Evolutionary conservation across 2,797 vertebrate genomes (phyloP).

Genomic region (Taeniopygia guttata): DNA sequence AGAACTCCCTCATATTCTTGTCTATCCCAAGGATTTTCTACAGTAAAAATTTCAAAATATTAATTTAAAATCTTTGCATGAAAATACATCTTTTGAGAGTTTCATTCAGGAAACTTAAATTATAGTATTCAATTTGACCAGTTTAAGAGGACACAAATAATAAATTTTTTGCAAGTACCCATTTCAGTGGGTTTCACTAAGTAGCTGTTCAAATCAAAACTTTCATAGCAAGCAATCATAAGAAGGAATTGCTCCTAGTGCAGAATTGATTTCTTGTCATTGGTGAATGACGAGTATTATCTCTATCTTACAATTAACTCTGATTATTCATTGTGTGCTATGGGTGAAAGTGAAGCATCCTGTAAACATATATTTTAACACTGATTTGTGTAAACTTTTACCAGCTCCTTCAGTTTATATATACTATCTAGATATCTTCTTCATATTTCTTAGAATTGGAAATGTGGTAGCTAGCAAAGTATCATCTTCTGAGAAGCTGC

Average conservation of each 20-base stretch:
- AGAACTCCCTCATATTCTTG: not conserved
- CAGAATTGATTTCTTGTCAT: not conserved
- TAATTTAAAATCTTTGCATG: not conserved
- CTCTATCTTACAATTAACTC: not conserved
- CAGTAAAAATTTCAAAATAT: not conserved
- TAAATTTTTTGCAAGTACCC: not conserved
- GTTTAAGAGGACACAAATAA: not conserved
- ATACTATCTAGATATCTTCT: not conserved
- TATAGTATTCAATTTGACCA: not conserved
- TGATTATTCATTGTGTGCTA: not conserved
- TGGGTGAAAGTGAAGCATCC: rapidly evolving
- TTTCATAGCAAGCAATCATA: not conserved
- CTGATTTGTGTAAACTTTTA: not conserved
- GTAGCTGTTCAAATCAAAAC: not conserved
- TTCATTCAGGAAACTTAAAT: not conserved
- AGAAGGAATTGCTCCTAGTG: not conserved
- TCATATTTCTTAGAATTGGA: not conserved
- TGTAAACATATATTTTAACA: not conserved
- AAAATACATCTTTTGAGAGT: not conserved
- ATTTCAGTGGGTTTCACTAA: not conserved
- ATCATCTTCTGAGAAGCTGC: not conserved
- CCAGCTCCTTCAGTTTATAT: not conserved
- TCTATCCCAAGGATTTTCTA: not conserved
- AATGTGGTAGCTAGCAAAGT: not conserved
- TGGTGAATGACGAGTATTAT: not conserved